Evolutionary conservation across 2,888 invertebrate genomes (phyloP), one percentile per base, ranked within the genome.

Genomic region (Noctua pronuba): DNA sequence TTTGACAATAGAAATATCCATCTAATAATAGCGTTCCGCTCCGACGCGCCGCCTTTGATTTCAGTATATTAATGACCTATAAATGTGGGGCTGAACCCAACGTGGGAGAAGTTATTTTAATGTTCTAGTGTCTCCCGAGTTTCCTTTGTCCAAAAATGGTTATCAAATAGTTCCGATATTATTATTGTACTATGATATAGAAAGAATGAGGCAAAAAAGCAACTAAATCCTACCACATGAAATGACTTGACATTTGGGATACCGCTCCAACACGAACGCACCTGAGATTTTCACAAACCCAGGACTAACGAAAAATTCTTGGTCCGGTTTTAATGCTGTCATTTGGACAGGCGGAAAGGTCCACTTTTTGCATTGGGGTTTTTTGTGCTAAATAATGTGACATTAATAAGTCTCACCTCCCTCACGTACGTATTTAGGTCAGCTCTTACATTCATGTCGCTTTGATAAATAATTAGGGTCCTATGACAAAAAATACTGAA

Each of bases 331-430:
- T 93, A 94, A 94, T 93, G 93, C 92, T 92, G 92, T 93, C 95
- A 95, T 94, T 94, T 91, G 90, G 93, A 92, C 92, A 92, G 92
- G 88, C 88, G 91, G 92, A 92, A 92, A 92, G 93, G 94, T 92
- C 91, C 91, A 92, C 91, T 93, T 94, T 95, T 95, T 94, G 91
- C 90, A 86, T 89, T 84, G 81, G 90, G 89, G 88, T 91, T 93
- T 94, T 92, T 90, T 91, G 91, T 91, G 89, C 90, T 91, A 92
- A 93, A 93, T 94, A 94, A 94, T 94, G 92, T 92, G 93, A 94
- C 94, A 93, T 94, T 94, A 94, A 94, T 94, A 93, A 95, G 94
- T 93, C 93, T 91, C 92, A 90, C 91, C 92, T 91, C 92, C 92
- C 91, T 92, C 92, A 92, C 91, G 92, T 92, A 91, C 91, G 92